A percentile compares a stretch with the other conserved stretches of the same genome.
These are phyloP conservation scores for Sylvia atricapilla DNA, from an alignment of 2,113 vertebrate genomes.

Conservation along the genomic window DNA sequence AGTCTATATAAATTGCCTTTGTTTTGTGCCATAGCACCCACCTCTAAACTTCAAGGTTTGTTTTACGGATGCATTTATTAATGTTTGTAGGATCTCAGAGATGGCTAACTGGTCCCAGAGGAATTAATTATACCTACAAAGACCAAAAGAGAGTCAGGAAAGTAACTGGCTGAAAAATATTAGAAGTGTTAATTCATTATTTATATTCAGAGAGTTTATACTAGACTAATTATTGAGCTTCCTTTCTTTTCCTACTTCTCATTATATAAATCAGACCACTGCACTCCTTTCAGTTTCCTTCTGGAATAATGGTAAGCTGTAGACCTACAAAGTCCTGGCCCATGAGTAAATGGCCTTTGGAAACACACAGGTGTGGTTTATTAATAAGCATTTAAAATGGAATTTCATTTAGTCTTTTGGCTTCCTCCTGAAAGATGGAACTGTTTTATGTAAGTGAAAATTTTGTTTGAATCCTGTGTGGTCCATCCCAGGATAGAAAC, in stretches of 20 bases:
- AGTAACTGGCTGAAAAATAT: background rate
- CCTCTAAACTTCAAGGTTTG: background rate
- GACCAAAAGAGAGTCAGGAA: background rate
- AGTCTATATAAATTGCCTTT: background rate
- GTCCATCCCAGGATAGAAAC: background rate
- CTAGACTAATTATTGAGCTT: background rate
- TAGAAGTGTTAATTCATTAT: background rate
- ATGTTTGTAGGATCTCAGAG: background rate
- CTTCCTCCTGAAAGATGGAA: background rate
- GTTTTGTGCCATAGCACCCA: background rate
- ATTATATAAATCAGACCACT: background rate
- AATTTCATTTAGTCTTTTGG: background rate
- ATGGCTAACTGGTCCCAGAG: background rate
- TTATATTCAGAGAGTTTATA: background rate
- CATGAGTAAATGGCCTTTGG: background rate
- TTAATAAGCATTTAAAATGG: background rate
- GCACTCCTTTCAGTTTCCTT: background rate
- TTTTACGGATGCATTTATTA: background rate
- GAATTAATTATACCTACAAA: slow-evolving; percentile 5
- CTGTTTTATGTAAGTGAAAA: background rate
- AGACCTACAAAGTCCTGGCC: background rate
- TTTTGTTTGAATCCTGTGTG: background rate
- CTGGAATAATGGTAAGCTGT: background rate
- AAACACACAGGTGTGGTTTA: background rate
- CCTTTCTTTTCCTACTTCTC: background rate